Percentiles rank a stretch among this genome's conserved stretches.
phyloP scores from a whole-genome alignment of 2,888 invertebrate genomes.

The Tiliacea citrago region DNA sequence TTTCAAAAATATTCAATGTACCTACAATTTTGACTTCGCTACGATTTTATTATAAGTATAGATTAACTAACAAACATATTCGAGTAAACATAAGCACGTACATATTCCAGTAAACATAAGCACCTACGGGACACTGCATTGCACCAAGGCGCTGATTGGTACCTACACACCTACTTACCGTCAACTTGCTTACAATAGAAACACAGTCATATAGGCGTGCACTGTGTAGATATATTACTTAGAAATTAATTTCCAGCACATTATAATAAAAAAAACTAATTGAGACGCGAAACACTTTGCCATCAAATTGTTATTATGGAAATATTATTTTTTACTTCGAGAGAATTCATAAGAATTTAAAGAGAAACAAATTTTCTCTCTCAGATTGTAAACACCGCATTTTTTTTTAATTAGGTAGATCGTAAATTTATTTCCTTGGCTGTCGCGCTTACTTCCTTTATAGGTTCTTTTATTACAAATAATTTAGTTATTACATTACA shows the following conservation, averaged over 20 bases:
- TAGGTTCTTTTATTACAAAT: slow-evolving; percentile 13
- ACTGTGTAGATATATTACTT: background rate
- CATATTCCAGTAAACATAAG: slow-evolving; percentile 36
- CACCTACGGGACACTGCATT: slow-evolving; percentile 59
- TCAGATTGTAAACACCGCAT: slow-evolving; percentile 30
- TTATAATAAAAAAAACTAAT: slow-evolving; percentile 6
- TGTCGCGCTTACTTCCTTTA: slow-evolving; percentile 4
- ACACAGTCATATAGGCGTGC: background rate
- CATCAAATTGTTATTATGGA: slow-evolving; percentile 4
- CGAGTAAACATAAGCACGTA: slow-evolving; percentile 41
- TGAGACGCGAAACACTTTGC: slow-evolving; percentile 4
- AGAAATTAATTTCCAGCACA: slow-evolving; percentile 6
- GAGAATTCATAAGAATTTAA: slow-evolving; percentile 18
- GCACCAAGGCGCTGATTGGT: slow-evolving; percentile 55
- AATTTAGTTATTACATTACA: slow-evolving; percentile 30
- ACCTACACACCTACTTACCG: slow-evolving; percentile 31
- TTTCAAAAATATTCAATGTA: no score
- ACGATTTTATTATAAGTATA: no score
- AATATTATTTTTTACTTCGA: slow-evolving; percentile 17
- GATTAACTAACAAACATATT: slow-evolving; percentile 39
- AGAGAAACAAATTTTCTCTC: slow-evolving; percentile 17
- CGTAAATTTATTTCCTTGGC: slow-evolving; percentile 13
- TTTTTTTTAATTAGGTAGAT: slow-evolving; percentile 41
- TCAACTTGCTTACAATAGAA: slow-evolving; percentile 24
- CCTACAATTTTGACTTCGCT: no score